phyloP scores from a whole-genome alignment of 2,797 vertebrate species.

The Mus minutoides region DNA sequence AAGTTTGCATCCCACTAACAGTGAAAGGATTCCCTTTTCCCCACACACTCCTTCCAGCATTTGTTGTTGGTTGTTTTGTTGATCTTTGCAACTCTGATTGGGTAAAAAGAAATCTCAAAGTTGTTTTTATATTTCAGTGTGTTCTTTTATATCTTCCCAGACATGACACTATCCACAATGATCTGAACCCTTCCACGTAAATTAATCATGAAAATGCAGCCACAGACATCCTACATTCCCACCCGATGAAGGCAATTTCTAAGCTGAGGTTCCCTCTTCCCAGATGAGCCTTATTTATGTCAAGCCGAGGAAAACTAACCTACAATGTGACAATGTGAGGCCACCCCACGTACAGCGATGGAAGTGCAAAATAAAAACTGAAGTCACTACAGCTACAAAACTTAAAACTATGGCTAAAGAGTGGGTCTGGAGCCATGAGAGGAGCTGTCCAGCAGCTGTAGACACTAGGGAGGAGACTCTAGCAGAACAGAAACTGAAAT shows the following conservation, averaged over 20 bases:
- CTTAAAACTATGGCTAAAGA: background rate
- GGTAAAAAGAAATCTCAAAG: background rate
- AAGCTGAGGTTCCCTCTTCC: background rate
- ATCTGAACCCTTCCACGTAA: background rate
- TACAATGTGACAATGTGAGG: background rate
- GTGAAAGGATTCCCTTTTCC: background rate
- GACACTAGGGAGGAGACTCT: background rate
- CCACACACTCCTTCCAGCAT: background rate
- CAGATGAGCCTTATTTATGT: background rate
- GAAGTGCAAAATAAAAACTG: background rate
- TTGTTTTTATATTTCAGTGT: background rate
- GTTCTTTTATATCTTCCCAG: background rate
- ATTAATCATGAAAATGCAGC: background rate
- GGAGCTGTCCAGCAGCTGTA: constrained; percentile 9
- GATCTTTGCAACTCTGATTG: background rate
- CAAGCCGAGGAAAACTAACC: background rate
- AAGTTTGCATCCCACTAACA: background rate
- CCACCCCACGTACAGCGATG: background rate
- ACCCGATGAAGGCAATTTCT: background rate
- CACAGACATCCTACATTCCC: too few relatives aligned
- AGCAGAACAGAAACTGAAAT: background rate
- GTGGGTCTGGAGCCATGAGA: background rate
- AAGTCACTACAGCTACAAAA: background rate
- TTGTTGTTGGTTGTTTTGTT: background rate
- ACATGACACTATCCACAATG: background rate